Percentiles rank a stretch among this genome's conserved stretches.
These are phyloP conservation scores for Stictonetta naevosa DNA, from an alignment of 2,113 vertebrate species.

Conservation along the genomic window DNA sequence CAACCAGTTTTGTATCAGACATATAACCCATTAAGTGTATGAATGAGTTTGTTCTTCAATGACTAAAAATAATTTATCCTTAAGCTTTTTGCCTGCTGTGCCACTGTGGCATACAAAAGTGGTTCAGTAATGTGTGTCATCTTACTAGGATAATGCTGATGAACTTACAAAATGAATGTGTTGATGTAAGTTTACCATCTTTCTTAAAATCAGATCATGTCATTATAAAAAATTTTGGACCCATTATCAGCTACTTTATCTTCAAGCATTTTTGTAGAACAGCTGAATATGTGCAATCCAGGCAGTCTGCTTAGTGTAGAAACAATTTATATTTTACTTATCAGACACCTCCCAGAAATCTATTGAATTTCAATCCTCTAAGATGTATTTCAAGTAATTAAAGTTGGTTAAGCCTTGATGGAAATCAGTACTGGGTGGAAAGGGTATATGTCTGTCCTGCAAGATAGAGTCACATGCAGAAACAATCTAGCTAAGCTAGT, in stretches of 20 bases:
- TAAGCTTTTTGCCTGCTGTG: background rate
- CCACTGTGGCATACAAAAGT: background rate
- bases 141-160: background rate
- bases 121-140: background rate
- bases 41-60: background rate
- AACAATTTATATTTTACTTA: background rate
- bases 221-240: background rate
- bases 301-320: background rate
- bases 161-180: background rate
- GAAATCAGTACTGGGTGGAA: background rate
- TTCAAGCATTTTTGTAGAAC: background rate
- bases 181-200: background rate
- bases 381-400: background rate
- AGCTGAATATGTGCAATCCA: background rate
- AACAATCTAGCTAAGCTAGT: background rate
- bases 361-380: background rate
- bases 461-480: background rate
- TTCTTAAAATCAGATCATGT: background rate
- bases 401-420: background rate
- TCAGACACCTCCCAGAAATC: background rate
- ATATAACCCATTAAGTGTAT: background rate
- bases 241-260: background rate
- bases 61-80: background rate
- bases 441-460: fast-evolving
- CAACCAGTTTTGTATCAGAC: background rate